Evolutionary conservation across 2,113 vertebrate species (phyloP), one percentile per base, ranked within the genome.

Genomic region (Microtus pennsylvanicus): DNA sequence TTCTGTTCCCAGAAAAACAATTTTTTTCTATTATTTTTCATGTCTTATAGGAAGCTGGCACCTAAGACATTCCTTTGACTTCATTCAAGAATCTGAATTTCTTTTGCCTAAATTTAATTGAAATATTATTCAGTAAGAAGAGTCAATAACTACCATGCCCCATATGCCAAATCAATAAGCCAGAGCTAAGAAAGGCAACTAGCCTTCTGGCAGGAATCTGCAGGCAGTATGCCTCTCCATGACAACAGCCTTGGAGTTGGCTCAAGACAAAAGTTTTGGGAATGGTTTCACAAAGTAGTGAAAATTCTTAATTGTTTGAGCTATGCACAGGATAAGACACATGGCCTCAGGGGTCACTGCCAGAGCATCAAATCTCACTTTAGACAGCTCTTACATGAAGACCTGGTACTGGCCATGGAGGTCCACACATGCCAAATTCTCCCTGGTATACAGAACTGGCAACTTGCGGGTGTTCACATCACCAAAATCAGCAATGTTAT

Each of bases 351-450:
- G 99, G 0, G 99, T 99, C 0, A 99, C 99, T 0, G 99, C 99
- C 78, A 99, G 97, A 0, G 99, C 99, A 1, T 99, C 97, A 99
- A 5, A 8, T 99, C 98, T 0, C 99, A 99, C 93, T 12, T 99
- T 99, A 0, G 99, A 99, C 2, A 98, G 98, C 5, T 86, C 50
- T 22, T 45, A 83, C 0, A 42, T 85, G 38, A 85, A 85, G 58
- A 65, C 38, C 14, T 85, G 30, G 7, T 99, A 99, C 97, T 99
- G 19, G 14, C 42, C 99, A 98, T 99, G 99, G 35, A 99, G 98
- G 0, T 99, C 99, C 77, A 99, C 99, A 0, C 99, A 99, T 98
- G 99, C 99, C 99, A 99, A 98, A 98, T 98, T 1, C 99, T 99
- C 0, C 99, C 99, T 99, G 0, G 99, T 99, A 0, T 99, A 99